phyloP scores from a whole-genome alignment of 2,113 vertebrate genomes.

The Baryphthengus martii region DNA sequence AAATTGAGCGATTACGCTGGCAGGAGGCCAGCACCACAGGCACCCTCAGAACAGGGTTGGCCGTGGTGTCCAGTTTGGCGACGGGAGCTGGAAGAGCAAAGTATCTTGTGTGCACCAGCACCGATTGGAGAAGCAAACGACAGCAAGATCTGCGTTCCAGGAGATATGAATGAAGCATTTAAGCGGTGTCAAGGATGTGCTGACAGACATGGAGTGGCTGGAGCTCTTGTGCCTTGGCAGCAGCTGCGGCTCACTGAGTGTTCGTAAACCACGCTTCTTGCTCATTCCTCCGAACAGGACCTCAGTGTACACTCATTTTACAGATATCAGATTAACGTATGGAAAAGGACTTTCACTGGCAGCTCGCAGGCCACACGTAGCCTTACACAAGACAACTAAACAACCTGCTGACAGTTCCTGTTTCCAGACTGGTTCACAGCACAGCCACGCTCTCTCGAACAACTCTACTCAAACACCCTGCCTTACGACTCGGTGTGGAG shows the following conservation, averaged over 20 bases:
- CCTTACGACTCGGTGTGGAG: accelerated
- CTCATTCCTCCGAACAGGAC: not conserved
- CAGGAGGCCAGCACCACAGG: not conserved
- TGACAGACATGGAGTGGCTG: slow-evolving; percentile 9
- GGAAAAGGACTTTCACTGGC: not conserved
- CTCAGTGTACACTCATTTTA: not conserved
- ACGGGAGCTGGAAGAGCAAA: not conserved
- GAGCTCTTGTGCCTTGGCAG: not conserved
- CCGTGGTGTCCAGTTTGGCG: not conserved
- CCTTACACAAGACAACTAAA: not conserved
- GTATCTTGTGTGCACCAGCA: not conserved
- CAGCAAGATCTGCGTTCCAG: not conserved
- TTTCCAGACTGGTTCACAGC: not conserved
- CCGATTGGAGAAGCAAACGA: accelerated
- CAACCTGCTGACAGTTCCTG: not conserved
- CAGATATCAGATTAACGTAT: not conserved
- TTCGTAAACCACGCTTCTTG: not conserved
- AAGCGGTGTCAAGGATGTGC: not conserved
- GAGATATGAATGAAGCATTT: not conserved
- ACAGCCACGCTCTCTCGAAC: not conserved
- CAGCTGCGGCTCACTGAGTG: not conserved
- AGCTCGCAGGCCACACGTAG: not conserved
- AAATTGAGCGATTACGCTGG: not conserved
- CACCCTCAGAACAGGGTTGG: not conserved
- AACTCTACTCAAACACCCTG: not conserved